These are phyloP conservation scores for Hypomesus transpacificus DNA, from an alignment of 2,113 vertebrate genomes.

Conservation along the genomic window DNA sequence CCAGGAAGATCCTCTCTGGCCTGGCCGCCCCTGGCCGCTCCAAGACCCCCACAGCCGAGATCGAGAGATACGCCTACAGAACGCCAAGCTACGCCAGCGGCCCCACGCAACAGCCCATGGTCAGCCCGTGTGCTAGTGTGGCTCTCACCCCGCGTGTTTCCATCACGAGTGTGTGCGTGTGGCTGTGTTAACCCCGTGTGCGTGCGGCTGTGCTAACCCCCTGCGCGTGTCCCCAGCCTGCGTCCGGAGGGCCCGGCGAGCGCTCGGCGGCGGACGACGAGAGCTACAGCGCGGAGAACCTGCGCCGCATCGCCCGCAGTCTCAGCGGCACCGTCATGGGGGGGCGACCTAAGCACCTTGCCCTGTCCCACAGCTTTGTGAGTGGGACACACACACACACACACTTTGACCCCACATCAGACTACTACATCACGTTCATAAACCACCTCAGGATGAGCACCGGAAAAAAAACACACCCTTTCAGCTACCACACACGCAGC, in stretches of 20 bases:
- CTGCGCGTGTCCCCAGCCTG: slow-evolving; percentile 29
- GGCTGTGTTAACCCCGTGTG: neutral
- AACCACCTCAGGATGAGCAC: too few relatives aligned
- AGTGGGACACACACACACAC: slow-evolving; percentile 52
- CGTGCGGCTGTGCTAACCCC: neutral
- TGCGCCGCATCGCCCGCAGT: slow-evolving; percentile 79
- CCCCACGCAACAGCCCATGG: slow-evolving; percentile 19
- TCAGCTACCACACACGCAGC: slow-evolving; percentile 2
- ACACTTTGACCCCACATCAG: neutral
- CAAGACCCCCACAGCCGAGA: slow-evolving; percentile 69
- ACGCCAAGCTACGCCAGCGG: slow-evolving; percentile 40
- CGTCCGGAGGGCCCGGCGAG: slow-evolving; percentile 52
- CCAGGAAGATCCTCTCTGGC: slow-evolving; percentile 38
- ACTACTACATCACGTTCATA: too few relatives aligned
- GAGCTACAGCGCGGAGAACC: slow-evolving; percentile 84
- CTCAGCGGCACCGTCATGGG: slow-evolving; percentile 78
- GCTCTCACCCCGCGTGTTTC: neutral
- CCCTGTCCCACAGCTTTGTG: slow-evolving; percentile 78
- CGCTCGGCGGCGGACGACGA: slow-evolving; percentile 65
- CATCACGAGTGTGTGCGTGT: neutral
- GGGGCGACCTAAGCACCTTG: slow-evolving; percentile 68
- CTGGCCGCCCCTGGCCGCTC: slow-evolving; percentile 50
- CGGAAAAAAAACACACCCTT: too few relatives aligned
- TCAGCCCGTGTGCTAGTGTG: slow-evolving; percentile 14
- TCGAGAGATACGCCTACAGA: slow-evolving; percentile 62